Evolutionary conservation across 2,888 invertebrate genomes (phyloP).

Genomic region (Eupithecia centaureata): DNA sequence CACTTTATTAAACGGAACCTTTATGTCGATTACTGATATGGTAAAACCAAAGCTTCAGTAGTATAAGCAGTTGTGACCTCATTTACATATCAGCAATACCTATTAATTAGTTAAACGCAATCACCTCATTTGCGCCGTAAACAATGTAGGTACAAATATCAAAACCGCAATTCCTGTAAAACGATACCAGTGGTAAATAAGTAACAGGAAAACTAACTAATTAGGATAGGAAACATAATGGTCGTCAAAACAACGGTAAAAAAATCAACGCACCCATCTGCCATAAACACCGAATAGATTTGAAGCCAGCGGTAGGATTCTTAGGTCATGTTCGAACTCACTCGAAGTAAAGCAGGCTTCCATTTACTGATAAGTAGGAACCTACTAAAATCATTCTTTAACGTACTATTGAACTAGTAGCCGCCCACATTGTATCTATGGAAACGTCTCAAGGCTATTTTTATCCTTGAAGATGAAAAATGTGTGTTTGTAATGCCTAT

Average conservation of each 20-base stretch:
- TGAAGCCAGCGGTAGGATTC: slow-evolving; percentile 2
- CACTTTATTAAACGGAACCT: not conserved
- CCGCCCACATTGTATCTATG: too few relatives aligned
- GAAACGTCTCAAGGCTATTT: too few relatives aligned
- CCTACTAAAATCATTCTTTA: too few relatives aligned
- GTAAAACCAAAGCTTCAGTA: not conserved
- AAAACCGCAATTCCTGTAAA: slow-evolving; percentile 29
- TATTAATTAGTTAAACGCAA: slow-evolving; percentile 9
- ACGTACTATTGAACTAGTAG: too few relatives aligned
- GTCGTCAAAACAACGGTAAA: slow-evolving; percentile 57
- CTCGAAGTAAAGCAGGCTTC: not conserved
- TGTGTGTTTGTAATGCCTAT: too few relatives aligned
- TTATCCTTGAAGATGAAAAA: too few relatives aligned
- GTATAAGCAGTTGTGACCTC: slow-evolving; percentile 7
- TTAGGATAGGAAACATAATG: slow-evolving; percentile 58
- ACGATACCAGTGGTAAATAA: slow-evolving; percentile 36
- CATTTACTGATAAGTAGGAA: not conserved
- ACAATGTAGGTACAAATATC: slow-evolving; percentile 18
- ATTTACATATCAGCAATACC: slow-evolving; percentile 19
- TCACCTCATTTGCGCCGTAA: slow-evolving; percentile 14
- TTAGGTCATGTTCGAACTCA: not conserved
- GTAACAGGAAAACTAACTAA: slow-evolving; percentile 53
- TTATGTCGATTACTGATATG: not conserved
- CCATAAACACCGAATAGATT: slow-evolving; percentile 53
- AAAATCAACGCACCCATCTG: slow-evolving; percentile 57